Percentiles rank a stretch among this genome's conserved stretches.
These are phyloP conservation scores for Tonatia bakeri DNA, from an alignment of 2,113 vertebrate species.

Conservation along the genomic window DNA sequence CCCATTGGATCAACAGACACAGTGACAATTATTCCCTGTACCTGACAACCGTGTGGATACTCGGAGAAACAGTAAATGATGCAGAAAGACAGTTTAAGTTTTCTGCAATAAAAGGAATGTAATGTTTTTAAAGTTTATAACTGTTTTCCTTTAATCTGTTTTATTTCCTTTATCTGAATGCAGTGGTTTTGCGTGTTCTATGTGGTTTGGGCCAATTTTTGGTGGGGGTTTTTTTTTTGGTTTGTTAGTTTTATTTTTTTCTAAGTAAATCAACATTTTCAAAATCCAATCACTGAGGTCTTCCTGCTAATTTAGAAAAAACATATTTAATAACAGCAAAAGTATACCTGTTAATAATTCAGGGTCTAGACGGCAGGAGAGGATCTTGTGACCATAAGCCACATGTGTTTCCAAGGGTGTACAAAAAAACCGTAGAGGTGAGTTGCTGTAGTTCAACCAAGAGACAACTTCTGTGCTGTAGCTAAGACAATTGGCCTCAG, in stretches of 20 bases:
- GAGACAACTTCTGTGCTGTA: not conserved
- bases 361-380: not conserved
- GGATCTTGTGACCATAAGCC: not conserved
- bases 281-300: not conserved
- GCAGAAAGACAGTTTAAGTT: not conserved
- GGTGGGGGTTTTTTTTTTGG: not conserved
- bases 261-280: not conserved
- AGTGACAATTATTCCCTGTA: not conserved
- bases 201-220: not conserved
- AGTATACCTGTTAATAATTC: conserved; percentile 6
- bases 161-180: not conserved
- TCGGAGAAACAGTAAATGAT: not conserved
- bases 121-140: not conserved
- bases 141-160: not conserved
- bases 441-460: not conserved
- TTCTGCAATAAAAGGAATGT: not conserved
- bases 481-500: conserved; percentile 28
- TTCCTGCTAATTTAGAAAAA: not conserved
- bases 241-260: not conserved
- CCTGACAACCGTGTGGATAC: not conserved
- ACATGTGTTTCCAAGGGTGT: not conserved
- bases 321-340: not conserved
- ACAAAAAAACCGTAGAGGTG: not conserved
- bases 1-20: not conserved
- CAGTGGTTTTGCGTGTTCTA: not conserved